Base-by-base conservation (phyloP, 2,113 vertebrate species). In the Pseudorectes ferrugineus region DNA sequence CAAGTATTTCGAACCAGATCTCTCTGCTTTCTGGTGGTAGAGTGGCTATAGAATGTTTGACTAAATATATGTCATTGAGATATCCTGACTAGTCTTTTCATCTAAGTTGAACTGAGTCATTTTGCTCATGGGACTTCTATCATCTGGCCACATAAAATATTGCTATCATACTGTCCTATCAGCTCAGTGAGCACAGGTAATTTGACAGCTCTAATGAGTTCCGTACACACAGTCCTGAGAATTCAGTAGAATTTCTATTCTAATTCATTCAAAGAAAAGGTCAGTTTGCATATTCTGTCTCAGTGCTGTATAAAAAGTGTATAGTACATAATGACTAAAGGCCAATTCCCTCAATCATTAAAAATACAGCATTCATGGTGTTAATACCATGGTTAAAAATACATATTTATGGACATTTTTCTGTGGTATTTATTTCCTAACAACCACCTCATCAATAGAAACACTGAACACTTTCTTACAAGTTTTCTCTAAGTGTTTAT, bases 121-220 rank as follows among this genome's bases (percentile, higher is more conserved):
- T 93, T 85, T 72, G 67, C 77, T 93, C 16, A 4, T 67, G 43
- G 63, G 54, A 80, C 33, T 92, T 89, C 23, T 68, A 48, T 86
- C 40, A 84, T 36, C 23, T 72, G 85, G 52, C 45, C 68, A 75
- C 49, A 73, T 21, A 17, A 85, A 89, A 29, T 36, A 63, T 20
- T 79, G 57, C 14, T 52, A 46, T 16, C 2, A 0, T 26, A 70
- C 70, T 71, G 75, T 52, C 40, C 84, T 38, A 78, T 16, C 7
- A 74, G 70, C 76, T 65, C 46, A 72, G 26, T 16, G 51, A 57
- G 75, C 57, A 74, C 66, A 89, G 83, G 65, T 72, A 90, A 66
- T 86, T 68, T 87, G 82, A 93, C 84, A 92, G 52, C n/a, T 93
- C 24, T 95, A 95, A 92, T 81, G 81, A 92, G 68, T 40, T 94